Conservation (phyloP, 2,888 invertebrate genomes). For the Plagodis pulveraria region DNA sequence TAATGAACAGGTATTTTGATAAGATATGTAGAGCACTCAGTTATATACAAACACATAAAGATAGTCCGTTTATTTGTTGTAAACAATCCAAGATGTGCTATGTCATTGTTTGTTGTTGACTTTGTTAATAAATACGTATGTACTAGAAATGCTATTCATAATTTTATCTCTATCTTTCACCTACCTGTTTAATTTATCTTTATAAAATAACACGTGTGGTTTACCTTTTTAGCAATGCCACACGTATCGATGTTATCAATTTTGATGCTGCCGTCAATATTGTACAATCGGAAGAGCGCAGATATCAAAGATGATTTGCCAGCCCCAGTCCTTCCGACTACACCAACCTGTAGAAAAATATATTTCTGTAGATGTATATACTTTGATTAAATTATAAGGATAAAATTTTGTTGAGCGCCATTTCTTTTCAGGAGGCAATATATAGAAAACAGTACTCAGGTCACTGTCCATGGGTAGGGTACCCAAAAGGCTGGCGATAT, state of each 20-base stretch:
- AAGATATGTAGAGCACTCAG: slow-evolving; percentile 3
- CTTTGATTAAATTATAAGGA: slow-evolving; percentile 7
- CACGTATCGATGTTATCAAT: slow-evolving; percentile 89
- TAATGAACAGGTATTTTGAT: slow-evolving; percentile 1
- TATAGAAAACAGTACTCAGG: too few species aligned
- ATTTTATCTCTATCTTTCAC: too few species aligned
- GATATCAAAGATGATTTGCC: slow-evolving; percentile 93
- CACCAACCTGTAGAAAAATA: slow-evolving; percentile 84
- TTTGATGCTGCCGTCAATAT: slow-evolving; percentile 87
- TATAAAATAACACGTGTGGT: too few species aligned
- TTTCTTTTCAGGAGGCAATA: too few species aligned
- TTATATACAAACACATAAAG: neutral
- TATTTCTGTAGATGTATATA: neutral
- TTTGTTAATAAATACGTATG: too few species aligned
- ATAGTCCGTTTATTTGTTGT: neutral
- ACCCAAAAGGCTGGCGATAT: too few species aligned
- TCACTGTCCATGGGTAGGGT: too few species aligned
- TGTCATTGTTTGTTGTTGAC: slow-evolving; percentile 1
- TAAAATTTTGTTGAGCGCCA: neutral
- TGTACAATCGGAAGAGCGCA: slow-evolving; percentile 90
- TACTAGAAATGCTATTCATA: too few species aligned
- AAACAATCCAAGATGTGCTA: neutral
- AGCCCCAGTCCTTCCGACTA: slow-evolving; percentile 93
- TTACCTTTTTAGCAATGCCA: slow-evolving; percentile 85
- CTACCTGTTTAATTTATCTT: too few species aligned